phyloP scores from a whole-genome alignment of 2,888 invertebrate genomes.

The Caradrina kadenii region DNA sequence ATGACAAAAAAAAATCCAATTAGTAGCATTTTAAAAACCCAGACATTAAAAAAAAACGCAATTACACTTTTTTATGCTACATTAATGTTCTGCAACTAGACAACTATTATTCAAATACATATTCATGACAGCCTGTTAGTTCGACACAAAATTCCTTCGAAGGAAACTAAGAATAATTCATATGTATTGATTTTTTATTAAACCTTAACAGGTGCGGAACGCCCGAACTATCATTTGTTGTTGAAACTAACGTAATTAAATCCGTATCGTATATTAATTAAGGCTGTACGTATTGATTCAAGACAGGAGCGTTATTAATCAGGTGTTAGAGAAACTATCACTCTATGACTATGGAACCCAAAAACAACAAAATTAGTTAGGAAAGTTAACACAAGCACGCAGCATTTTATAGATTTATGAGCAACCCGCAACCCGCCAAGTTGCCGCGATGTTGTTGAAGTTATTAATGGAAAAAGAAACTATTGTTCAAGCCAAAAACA shows the following conservation, averaged over 20 bases:
- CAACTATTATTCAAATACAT: slow-evolving; percentile 22
- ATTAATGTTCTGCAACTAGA: slow-evolving; percentile 7
- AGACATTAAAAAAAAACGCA: background rate
- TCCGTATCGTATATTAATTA: slow-evolving; percentile 1
- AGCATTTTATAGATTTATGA: no score
- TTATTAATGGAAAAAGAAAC: no score
- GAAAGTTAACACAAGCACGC: no score
- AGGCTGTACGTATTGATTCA: background rate
- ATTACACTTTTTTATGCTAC: slow-evolving; percentile 4
- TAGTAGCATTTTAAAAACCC: background rate
- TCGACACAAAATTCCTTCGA: slow-evolving; percentile 12
- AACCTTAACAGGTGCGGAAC: background rate
- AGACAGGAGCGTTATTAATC: background rate
- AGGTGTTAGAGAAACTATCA: background rate
- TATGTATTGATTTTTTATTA: slow-evolving; percentile 15
- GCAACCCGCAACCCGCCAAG: no score
- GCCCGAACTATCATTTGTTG: slow-evolving; percentile 10
- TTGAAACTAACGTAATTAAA: slow-evolving; percentile 9
- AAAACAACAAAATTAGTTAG: no score
- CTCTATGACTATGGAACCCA: background rate
- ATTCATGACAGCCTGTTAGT: slow-evolving; percentile 22
- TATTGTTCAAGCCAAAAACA: no score
- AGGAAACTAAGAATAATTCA: slow-evolving; percentile 28
- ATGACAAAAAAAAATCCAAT: slow-evolving; percentile 6
- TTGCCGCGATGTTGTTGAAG: no score